Conservation (phyloP, 1,140 invertebrate species). For the Zophobas atratus region DNA sequence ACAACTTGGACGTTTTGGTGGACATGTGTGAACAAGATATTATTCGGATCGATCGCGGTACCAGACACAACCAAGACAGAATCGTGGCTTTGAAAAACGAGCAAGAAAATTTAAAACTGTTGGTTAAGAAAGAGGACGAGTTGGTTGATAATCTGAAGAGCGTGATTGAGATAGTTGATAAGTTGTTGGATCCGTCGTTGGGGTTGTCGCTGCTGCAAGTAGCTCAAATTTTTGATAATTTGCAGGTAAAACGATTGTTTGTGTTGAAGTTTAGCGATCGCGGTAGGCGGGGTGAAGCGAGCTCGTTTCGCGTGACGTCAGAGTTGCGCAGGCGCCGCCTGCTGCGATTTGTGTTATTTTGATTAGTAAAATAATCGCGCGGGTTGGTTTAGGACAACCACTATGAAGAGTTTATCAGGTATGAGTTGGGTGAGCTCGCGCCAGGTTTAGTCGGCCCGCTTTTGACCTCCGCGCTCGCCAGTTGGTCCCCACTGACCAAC, state of each 20-base stretch:
- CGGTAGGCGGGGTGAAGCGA: no score
- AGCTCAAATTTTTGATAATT: constrained; percentile 80
- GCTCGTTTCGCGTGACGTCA: no score
- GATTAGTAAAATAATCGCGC: not conserved
- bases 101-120: constrained; percentile 78
- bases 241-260: constrained; percentile 73
- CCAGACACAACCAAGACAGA: constrained; percentile 83
- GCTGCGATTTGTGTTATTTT: no score
- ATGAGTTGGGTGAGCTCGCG: constrained; percentile 78
- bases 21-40: constrained; percentile 97
- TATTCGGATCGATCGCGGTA: constrained; percentile 87
- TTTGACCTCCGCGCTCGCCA: constrained; percentile 77
- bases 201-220: constrained; percentile 81
- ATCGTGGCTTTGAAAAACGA: constrained; percentile 87
- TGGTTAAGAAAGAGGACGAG: constrained; percentile 82
- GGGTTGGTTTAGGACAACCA: constrained; percentile 69
- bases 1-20: constrained; percentile 93
- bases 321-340: no score
- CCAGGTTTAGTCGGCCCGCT: constrained; percentile 77
- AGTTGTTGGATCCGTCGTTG: constrained; percentile 73
- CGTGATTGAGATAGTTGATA: constrained; percentile 80
- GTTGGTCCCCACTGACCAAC: constrained; percentile 83
- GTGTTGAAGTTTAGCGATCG: not conserved
- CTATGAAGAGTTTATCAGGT: constrained; percentile 73
- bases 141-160: constrained; percentile 82